Conservation (phyloP, 2,797 vertebrate genomes). For the Menidia menidia region DNA sequence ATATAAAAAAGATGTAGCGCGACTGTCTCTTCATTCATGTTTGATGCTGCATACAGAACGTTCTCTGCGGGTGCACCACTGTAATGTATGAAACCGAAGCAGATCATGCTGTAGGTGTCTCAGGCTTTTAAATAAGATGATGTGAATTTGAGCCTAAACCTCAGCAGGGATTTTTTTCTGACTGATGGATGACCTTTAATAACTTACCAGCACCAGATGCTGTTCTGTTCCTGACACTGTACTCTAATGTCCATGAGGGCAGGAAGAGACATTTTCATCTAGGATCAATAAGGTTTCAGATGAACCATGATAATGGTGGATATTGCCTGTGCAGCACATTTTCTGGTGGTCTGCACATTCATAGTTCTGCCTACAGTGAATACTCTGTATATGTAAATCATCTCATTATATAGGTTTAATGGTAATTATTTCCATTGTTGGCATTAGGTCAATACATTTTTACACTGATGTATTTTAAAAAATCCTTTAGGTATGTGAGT, state of each 20-base stretch:
- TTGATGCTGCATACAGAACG: constrained; percentile 19
- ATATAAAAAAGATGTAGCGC: constrained; percentile 10
- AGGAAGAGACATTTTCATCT: constrained; percentile 31
- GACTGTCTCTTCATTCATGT: constrained; percentile 5
- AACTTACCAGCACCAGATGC: constrained; percentile 7
- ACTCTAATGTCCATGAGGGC: constrained; percentile 14
- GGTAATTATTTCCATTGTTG: not conserved
- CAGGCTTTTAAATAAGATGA: constrained; percentile 10
- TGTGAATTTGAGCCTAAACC: not conserved
- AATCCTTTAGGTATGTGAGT: not conserved
- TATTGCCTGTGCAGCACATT: constrained; percentile 14
- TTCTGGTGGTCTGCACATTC: constrained; percentile 13
- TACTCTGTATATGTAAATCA: constrained; percentile 1
- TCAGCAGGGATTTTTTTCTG: not conserved
- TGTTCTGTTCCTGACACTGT: constrained; percentile 18
- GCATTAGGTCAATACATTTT: constrained; percentile 5
- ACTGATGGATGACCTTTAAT: not conserved
- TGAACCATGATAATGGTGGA: constrained; percentile 18
- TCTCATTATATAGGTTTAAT: not conserved
- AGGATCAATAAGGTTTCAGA: constrained; percentile 43
- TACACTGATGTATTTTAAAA: not conserved
- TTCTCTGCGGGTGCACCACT: not conserved
- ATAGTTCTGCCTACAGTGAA: not conserved
- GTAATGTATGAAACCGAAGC: constrained; percentile 8
- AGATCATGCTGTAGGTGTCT: not conserved